Conservation (phyloP, 1,140 invertebrate genomes). For the Bombus breviceps region DNA sequence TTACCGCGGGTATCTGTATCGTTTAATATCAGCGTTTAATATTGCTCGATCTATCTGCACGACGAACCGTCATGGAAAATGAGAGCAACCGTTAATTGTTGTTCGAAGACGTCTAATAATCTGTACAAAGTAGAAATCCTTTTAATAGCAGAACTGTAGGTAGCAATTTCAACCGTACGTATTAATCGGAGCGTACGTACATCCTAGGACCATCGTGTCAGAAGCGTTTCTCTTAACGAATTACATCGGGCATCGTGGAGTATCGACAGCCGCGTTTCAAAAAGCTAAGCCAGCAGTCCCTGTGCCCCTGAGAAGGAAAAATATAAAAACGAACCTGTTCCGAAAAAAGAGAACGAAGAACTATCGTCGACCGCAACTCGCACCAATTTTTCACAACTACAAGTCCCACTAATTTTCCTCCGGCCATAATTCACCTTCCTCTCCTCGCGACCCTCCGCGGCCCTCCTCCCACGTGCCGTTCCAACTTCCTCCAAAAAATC, state of each 20-base stretch:
- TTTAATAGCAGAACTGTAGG: too few species aligned
- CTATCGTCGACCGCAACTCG: conserved; percentile 19
- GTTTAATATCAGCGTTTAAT: too few species aligned
- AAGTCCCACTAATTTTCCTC: conserved; percentile 43
- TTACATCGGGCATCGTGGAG: background rate
- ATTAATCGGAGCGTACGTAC: background rate
- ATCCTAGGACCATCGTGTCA: background rate
- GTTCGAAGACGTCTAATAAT: too few species aligned
- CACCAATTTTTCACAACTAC: conserved; percentile 32
- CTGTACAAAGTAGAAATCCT: too few species aligned
- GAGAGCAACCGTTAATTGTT: too few species aligned
- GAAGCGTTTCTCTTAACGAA: background rate
- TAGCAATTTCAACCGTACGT: background rate
- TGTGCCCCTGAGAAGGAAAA: too few species aligned
- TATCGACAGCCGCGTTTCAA: conserved; percentile 4
- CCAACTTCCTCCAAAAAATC: conserved; percentile 37
- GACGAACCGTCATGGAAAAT: too few species aligned
- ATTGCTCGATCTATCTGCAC: too few species aligned
- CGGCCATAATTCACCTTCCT: conserved; percentile 30
- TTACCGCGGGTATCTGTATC: too few species aligned
- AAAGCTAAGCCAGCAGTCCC: background rate
- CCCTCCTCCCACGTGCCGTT: background rate
- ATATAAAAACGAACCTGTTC: background rate
- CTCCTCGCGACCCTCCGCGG: conserved; percentile 5
- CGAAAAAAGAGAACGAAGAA: background rate